phyloP scores from a whole-genome alignment of 2,797 vertebrate species.

The Parotocinclus haroldoi region DNA sequence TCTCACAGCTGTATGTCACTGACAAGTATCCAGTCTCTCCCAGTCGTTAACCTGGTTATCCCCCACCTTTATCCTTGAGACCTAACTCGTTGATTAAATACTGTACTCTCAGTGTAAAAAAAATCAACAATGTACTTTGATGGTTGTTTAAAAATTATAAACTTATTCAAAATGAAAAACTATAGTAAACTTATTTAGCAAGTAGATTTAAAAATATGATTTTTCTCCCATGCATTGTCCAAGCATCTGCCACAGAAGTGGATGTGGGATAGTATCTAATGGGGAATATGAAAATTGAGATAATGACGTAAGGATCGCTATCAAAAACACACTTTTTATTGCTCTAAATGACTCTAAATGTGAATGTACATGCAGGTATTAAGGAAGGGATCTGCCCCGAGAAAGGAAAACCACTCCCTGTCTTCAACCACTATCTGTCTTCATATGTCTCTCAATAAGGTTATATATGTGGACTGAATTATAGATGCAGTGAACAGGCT shows the following conservation, averaged over 20 bases:
- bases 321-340: too few relatives aligned
- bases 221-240: too few relatives aligned
- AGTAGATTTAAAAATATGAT: too few relatives aligned
- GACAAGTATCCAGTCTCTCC: slow-evolving; percentile 49
- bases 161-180: too few relatives aligned
- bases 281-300: slow-evolving; percentile 3
- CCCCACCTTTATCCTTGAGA: slow-evolving; percentile 30
- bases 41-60: slow-evolving; percentile 39
- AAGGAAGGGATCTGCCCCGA: not conserved
- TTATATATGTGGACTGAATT: slow-evolving; percentile 48
- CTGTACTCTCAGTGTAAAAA: slow-evolving; percentile 22
- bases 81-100: slow-evolving; percentile 44
- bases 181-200: too few relatives aligned
- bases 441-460: not conserved
- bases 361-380: not conserved
- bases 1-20: slow-evolving; percentile 11
- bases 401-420: slow-evolving; percentile 19
- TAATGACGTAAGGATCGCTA: not conserved
- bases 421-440: slow-evolving; percentile 1
- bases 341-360: not conserved
- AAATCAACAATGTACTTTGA: slow-evolving; percentile 58
- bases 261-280: slow-evolving; percentile 10
- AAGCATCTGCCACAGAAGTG: too few relatives aligned
- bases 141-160: slow-evolving; percentile 19
- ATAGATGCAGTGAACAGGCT: slow-evolving; percentile 46